phyloP scores from a whole-genome alignment of 2,797 vertebrate species.

The Hirundo rustica region DNA sequence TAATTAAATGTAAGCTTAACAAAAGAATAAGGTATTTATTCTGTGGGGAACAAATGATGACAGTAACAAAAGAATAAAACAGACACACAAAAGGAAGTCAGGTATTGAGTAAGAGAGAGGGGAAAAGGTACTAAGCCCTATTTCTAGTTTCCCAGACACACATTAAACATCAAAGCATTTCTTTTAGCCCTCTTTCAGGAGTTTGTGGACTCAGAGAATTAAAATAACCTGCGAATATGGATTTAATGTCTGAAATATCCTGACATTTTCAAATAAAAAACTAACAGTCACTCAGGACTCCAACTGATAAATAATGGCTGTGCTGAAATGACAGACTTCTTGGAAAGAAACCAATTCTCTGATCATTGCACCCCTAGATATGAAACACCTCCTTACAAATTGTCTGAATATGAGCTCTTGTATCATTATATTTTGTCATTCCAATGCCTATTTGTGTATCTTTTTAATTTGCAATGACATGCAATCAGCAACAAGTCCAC shows the following conservation, averaged over 20 bases:
- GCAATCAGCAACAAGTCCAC: constrained; percentile 66
- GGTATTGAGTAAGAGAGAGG: constrained; percentile 54
- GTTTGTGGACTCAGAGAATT: constrained; percentile 62
- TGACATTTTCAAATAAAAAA: constrained; percentile 69
- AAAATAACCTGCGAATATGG: constrained; percentile 65
- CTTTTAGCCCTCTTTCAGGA: constrained; percentile 55
- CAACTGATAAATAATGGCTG: constrained; percentile 73
- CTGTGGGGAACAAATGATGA: constrained; percentile 68
- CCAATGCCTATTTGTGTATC: constrained; percentile 67
- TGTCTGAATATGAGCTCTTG: constrained; percentile 62
- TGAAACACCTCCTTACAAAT: constrained; percentile 76
- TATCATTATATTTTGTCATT: constrained; percentile 70
- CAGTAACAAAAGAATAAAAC: constrained; percentile 66
- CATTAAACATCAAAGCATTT: constrained; percentile 67
- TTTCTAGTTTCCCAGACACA: constrained; percentile 34
- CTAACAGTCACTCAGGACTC: constrained; percentile 54
- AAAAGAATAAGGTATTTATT: constrained; percentile 83
- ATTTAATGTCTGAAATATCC: constrained; percentile 69
- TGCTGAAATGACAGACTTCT: constrained; percentile 72
- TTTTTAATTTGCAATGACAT: constrained; percentile 61
- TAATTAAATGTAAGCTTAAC: constrained; percentile 89
- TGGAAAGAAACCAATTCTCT: constrained; percentile 74
- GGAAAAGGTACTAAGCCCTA: constrained; percentile 31
- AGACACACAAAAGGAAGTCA: constrained; percentile 52
- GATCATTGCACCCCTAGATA: constrained; percentile 73